phyloP scores from a whole-genome alignment of 2,797 vertebrate genomes.

The Labroides dimidiatus region DNA sequence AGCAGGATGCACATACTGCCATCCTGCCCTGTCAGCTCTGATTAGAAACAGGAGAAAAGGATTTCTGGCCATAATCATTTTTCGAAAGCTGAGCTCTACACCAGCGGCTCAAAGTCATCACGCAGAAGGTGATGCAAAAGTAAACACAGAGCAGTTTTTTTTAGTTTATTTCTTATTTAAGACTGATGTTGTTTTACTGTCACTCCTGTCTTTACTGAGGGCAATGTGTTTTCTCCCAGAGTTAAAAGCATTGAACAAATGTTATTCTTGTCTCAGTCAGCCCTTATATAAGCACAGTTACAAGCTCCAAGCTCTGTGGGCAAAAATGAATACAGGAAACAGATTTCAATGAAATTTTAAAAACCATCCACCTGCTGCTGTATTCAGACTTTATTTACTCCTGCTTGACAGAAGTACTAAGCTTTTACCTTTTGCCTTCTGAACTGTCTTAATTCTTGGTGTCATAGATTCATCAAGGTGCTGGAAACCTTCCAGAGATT shows the following conservation, averaged over 20 bases:
- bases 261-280: not conserved
- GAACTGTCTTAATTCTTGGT: too few relatives aligned
- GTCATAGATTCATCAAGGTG: too few relatives aligned
- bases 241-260: conserved; percentile 6
- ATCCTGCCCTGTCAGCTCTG: not conserved
- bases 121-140: conserved; percentile 19
- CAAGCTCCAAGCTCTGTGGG: conserved; percentile 2
- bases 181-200: not conserved
- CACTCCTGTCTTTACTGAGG: not conserved
- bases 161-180: not conserved
- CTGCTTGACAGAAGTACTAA: too few relatives aligned
- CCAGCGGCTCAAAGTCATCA: not conserved
- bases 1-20: not conserved
- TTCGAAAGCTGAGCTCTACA: conserved; percentile 3
- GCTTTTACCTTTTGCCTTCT: too few relatives aligned
- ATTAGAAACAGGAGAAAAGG: conserved; percentile 5
- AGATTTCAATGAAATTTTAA: conserved; percentile 17
- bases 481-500: too few relatives aligned
- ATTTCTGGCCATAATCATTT: conserved; percentile 16
- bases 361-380: conserved; percentile 13
- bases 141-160: not conserved
- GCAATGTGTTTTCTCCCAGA: not conserved
- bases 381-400: not conserved
- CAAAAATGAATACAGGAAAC: not conserved
- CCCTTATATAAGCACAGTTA: conserved; percentile 5